Evolutionary conservation across 1,140 invertebrate genomes (phyloP), one percentile per base, ranked within the genome.

Genomic region (Cydia strobilella): DNA sequence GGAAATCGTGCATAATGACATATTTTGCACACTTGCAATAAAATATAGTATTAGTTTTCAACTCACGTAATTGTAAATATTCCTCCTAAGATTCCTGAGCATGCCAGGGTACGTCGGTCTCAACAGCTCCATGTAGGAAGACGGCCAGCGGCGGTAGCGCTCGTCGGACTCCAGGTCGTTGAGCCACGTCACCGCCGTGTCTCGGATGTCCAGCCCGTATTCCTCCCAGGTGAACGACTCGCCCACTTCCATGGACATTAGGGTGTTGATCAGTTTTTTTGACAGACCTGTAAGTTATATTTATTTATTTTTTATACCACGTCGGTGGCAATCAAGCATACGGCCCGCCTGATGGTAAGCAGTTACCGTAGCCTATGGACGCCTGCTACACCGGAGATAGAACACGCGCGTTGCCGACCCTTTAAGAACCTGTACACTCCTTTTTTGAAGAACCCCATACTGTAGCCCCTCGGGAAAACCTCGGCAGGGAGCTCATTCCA

Each of bases 51-150:
- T 39, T 39, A 0, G 7, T 10, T 39, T 35, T 71, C 69, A 48
- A 86, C 88, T 80, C 76, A 92, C 90, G 78, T 91, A 91, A 79
- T 91, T 91, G 77, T 93, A 99, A 23, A 99, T 94, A 94, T 99
- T 99, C 82, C 98, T 97, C 31, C 97, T 95, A 78, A 99, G 95
- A 84, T 97, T 97, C 78, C 99, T 93, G 51, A 99, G 92, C 98
- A 99, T 99, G 45, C 99, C 99, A 12, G 98, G 98, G 87, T 99
- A 99, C 0, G 98, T 98, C 54, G 99, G 98, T 74, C 98, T 94
- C 59, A 99, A 93, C 72, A 99, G 93, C 80, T 99, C 98, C 86
- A 97, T 96, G 66, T 98, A 94, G 59, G 96, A 97, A 2, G 95
- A 93, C 0, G 98, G 96, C 99, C 98, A 99, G 73, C 96, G 94